A percentile compares a stretch with the other conserved stretches of the same genome.
Evolutionary conservation across 2,888 invertebrate genomes (phyloP).

Genomic region (Villa cingulata): DNA sequence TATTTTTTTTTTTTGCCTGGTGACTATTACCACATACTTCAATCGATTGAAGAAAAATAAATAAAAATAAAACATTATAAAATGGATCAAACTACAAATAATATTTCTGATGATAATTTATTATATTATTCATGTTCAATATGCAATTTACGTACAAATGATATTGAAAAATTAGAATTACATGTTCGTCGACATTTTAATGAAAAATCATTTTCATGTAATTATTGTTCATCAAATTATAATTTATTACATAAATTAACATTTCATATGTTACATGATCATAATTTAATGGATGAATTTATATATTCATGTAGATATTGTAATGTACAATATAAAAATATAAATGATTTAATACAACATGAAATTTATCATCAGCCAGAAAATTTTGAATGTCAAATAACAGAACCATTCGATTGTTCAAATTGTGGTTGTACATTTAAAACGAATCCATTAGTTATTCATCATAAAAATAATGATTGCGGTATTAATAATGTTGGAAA

Average conservation of each 20-base stretch:
- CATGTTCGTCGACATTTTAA: constrained; percentile 3
- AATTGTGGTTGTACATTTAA: constrained; percentile 5
- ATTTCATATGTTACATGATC: neutral
- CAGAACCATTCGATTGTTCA: constrained; percentile 4
- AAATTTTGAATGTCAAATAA: neutral
- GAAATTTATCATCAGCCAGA: neutral
- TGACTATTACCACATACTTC: no score
- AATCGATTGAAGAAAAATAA: no score
- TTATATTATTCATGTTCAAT: neutral
- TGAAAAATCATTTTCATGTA: constrained; percentile 1
- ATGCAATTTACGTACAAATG: neutral
- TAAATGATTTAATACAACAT: constrained; percentile 3
- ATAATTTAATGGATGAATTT: neutral
- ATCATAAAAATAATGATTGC: constrained; percentile 1
- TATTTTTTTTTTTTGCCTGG: no score
- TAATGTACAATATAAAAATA: neutral
- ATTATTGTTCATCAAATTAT: neutral
- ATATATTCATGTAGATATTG: constrained; percentile 4
- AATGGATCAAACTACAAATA: no score
- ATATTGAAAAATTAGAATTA: neutral
- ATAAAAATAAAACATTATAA: no score
- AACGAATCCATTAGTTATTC: neutral
- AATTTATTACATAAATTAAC: neutral
- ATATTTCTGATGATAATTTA: no score
- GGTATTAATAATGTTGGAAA: neutral